Evolutionary conservation across 2,113 vertebrate genomes (phyloP).

Genomic region (Dromiciops gliroides): DNA sequence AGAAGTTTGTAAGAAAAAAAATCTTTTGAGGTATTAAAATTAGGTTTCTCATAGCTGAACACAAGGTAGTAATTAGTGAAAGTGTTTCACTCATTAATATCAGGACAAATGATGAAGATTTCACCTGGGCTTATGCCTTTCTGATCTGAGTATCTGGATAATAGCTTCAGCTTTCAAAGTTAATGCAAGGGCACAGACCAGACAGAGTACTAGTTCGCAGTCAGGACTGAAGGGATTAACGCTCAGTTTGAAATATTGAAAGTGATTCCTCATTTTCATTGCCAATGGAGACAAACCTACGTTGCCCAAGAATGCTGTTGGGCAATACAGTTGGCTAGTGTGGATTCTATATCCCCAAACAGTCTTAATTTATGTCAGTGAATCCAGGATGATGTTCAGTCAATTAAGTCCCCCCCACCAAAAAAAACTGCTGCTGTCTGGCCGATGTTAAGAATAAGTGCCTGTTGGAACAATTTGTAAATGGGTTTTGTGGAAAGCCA

Average conservation of each 20-base stretch:
- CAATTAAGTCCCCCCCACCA: background rate
- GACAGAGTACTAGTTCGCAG: background rate
- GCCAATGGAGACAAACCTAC: background rate
- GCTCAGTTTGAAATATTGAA: background rate
- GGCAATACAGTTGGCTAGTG: background rate
- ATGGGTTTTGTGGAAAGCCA: background rate
- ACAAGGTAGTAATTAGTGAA: background rate
- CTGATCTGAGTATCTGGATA: background rate
- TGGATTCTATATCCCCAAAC: background rate
- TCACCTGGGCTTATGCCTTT: background rate
- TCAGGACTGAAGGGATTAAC: background rate
- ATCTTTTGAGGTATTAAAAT: background rate
- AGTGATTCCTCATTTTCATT: background rate
- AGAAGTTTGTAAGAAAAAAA: background rate
- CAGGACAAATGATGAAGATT: background rate
- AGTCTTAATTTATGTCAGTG: slow-evolving; percentile 2
- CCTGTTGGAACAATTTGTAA: background rate
- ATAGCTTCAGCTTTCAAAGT: background rate
- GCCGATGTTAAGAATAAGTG: background rate
- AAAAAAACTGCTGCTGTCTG: background rate
- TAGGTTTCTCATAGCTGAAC: background rate
- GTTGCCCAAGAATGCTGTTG: background rate
- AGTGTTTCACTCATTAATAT: background rate
- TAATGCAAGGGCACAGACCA: background rate
- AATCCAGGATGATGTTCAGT: background rate